Evolutionary conservation across 2,797 vertebrate genomes (phyloP), one percentile per base, ranked within the genome.

Genomic region (Hydrolagus colliei): DNA sequence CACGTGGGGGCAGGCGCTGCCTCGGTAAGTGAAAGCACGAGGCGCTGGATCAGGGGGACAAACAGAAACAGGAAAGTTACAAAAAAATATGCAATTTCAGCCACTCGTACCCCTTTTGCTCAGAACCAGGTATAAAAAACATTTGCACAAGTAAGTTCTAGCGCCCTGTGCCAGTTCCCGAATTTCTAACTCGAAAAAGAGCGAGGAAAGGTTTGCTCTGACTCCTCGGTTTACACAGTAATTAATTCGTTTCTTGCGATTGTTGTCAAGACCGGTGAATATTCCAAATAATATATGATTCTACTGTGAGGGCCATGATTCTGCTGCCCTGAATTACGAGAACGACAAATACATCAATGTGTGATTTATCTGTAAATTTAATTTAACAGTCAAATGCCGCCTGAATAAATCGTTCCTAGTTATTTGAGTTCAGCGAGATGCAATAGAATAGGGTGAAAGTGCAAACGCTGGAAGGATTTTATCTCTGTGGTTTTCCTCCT

Each of bases 11-110:
- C 79, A 84, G 79, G 20, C 65, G 12, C 65, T 41, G 79, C 65
- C 32, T n/a, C 18, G 62, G 20, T 71, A 84, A 84, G 62, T 68
- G 79, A 84, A 71, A 52, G 10, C 79, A 71, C 32, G 68, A 71
- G 35, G 65, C 11, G 18, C 63, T 71, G 10, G 41, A 52, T 52
- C 2, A 52, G 41, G 32, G 77, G 62, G 65, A 20, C 79, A 84
- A 84, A 84, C 41, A 84, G 65, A 5, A 27, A 71, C 18, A 68
- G 68, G 63, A 68, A 80, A 27, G 65, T 52, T 52, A 79, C 14
- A 80, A 80, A 65, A 22, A 22, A 68, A 35, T 32, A 27, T 71
- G 32, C n/a, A n/a, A 27, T 84, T 84, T 84, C 65, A 67, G 79
- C 32, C 10, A 13, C 65, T 41, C 79, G 41, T 68, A 63, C 65